Evolutionary conservation across 2,797 vertebrate genomes (phyloP).

Genomic region (Cyprinodon diabolis): DNA sequence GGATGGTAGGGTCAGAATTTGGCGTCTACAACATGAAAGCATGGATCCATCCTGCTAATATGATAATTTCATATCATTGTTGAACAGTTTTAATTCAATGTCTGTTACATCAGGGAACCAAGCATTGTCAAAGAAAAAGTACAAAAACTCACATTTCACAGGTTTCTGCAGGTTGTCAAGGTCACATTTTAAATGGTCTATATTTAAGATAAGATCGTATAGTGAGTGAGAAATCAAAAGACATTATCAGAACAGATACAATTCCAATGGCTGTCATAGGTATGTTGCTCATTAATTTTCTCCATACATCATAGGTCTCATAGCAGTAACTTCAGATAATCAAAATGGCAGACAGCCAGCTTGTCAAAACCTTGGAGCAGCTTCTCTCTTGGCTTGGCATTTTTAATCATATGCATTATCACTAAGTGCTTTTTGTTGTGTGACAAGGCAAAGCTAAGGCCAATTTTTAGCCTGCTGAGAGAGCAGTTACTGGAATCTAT

Average conservation of each 20-base stretch:
- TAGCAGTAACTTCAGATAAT: conserved; percentile 74
- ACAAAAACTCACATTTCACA: background rate
- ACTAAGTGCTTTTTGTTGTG: conserved; percentile 80
- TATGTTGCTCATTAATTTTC: conserved; percentile 55
- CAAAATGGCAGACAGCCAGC: conserved; percentile 72
- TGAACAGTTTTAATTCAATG: background rate
- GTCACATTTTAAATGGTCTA: conserved; percentile 38
- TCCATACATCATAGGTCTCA: conserved; percentile 71
- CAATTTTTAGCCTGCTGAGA: conserved; percentile 68
- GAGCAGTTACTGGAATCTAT: conserved; percentile 76
- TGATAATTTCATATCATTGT: background rate
- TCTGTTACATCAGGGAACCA: background rate
- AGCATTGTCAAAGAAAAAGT: background rate
- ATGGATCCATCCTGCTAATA: no score
- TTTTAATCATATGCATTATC: conserved; percentile 73
- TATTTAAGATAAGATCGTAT: conserved; percentile 53
- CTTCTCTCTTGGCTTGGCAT: conserved; percentile 45
- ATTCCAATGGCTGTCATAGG: conserved; percentile 52
- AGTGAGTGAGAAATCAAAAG: conserved; percentile 59
- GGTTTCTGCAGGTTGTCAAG: conserved; percentile 1
- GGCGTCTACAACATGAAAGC: no score
- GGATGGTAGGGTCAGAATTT: no score
- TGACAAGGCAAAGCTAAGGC: conserved; percentile 61
- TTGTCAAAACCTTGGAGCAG: conserved; percentile 64
- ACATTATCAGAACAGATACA: conserved; percentile 68